phyloP scores from a whole-genome alignment of 2,113 vertebrate species.

The Salvelinus fontinalis region DNA sequence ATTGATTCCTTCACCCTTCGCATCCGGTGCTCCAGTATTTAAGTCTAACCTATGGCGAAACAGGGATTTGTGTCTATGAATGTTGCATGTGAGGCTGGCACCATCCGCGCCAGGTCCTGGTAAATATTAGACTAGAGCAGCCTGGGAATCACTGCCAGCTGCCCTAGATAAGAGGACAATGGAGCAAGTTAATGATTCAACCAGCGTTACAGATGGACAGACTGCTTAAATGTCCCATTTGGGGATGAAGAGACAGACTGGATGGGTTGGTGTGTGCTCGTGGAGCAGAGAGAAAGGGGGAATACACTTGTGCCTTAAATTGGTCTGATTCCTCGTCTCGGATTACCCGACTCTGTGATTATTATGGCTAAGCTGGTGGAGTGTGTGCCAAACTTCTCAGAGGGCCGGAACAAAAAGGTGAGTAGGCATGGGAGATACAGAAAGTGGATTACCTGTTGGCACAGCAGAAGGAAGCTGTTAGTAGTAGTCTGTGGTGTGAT shows the following conservation, averaged over 20 bases:
- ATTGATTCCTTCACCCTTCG: not conserved
- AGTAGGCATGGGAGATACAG: conserved; percentile 26
- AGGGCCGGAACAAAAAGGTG: conserved; percentile 89
- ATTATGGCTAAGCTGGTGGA: conserved; percentile 90
- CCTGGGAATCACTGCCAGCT: conserved; percentile 32
- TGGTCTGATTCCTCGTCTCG: not conserved
- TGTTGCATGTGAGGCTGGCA: not conserved
- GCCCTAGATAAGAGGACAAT: conserved; percentile 23
- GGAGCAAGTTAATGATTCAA: conserved; percentile 58
- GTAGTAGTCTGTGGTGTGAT: not conserved
- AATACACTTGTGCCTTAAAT: not conserved
- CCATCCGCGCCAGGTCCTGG: not conserved
- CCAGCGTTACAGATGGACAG: not conserved
- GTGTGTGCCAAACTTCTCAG: conserved; percentile 96
- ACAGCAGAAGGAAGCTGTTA: no score
- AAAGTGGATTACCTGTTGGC: not conserved
- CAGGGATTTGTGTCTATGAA: not conserved
- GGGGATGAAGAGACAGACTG: not conserved
- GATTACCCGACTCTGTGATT: not conserved
- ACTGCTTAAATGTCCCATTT: conserved; percentile 1
- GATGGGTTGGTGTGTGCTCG: not conserved
- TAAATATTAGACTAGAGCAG: conserved; percentile 16
- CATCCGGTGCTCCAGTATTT: not conserved
- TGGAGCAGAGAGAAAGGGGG: not conserved
- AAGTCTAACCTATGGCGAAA: not conserved